A percentile compares a stretch with the other conserved stretches of the same genome.
Conservation (phyloP, 2,113 vertebrate species). For the Ictidomys tridecemlineatus region DNA sequence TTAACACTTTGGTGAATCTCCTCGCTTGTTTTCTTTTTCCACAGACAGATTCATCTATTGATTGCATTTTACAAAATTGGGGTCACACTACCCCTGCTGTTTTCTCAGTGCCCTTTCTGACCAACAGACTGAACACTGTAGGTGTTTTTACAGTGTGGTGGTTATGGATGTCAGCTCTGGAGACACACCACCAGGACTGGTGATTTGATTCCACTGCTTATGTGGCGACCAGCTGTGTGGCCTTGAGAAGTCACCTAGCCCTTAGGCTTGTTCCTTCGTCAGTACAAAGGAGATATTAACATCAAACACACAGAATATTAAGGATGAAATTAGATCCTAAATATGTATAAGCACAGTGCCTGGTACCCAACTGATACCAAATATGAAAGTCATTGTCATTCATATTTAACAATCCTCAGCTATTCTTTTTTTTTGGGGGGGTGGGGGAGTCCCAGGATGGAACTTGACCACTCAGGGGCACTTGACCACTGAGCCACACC, state of each 20-base stretch:
- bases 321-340: conserved; percentile 50
- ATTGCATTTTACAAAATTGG: not conserved
- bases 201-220: not conserved
- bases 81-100: not conserved
- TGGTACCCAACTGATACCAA: not conserved
- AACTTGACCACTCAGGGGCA: too few species aligned
- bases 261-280: not conserved
- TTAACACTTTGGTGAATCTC: not conserved
- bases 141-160: not conserved
- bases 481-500: too few species aligned
- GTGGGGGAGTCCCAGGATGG: too few species aligned
- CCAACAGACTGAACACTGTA: not conserved
- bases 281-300: conserved; percentile 2
- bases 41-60: not conserved
- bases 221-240: not conserved
- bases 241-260: not conserved
- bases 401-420: conserved; percentile 10
- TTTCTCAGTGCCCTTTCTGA: not conserved
- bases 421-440: not conserved
- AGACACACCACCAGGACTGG: not conserved
- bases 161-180: not conserved
- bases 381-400: not conserved
- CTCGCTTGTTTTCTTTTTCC: not conserved
- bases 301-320: conserved; percentile 18
- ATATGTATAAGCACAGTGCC: not conserved